Conservation (phyloP, 2,113 vertebrate genomes). For the Hucho hucho region DNA sequence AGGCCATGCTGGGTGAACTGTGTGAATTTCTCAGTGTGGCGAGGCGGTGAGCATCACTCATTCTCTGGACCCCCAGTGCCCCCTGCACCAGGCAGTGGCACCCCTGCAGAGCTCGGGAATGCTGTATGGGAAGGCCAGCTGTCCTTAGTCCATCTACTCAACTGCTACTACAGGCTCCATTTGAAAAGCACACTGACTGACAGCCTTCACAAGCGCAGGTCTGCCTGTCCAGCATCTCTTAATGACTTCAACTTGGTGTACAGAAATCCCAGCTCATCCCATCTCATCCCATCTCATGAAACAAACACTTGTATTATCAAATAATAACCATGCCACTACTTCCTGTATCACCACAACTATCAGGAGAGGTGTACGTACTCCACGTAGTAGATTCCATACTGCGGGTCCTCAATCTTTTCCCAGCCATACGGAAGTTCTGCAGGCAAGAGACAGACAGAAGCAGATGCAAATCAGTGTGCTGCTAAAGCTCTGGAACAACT, state of each 20-base stretch:
- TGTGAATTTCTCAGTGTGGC: not conserved
- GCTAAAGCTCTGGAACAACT: not conserved
- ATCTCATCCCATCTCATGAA: too few species aligned
- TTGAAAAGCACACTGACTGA: too few species aligned
- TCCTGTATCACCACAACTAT: not conserved
- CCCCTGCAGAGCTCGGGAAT: not conserved
- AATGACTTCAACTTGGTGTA: too few species aligned
- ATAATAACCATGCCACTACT: not conserved
- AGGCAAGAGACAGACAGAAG: not conserved
- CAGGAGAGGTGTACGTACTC: conserved; percentile 82
- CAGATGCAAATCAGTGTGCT: not conserved
- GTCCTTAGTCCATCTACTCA: too few species aligned
- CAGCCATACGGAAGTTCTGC: conserved; percentile 97
- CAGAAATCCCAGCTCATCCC: too few species aligned
- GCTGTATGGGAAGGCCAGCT: not conserved
- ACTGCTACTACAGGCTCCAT: too few species aligned
- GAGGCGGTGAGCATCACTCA: not conserved
- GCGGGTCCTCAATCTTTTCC: conserved; percentile 98
- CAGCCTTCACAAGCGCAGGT: too few species aligned
- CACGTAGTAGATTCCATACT: conserved; percentile 94
- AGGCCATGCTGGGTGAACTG: too few species aligned
- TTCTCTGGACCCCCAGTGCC: not conserved
- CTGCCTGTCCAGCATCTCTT: too few species aligned
- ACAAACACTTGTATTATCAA: too few species aligned
- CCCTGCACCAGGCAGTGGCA: not conserved